Conservation (phyloP, 2,888 invertebrate species). For the Platycheirus albimanus region DNA sequence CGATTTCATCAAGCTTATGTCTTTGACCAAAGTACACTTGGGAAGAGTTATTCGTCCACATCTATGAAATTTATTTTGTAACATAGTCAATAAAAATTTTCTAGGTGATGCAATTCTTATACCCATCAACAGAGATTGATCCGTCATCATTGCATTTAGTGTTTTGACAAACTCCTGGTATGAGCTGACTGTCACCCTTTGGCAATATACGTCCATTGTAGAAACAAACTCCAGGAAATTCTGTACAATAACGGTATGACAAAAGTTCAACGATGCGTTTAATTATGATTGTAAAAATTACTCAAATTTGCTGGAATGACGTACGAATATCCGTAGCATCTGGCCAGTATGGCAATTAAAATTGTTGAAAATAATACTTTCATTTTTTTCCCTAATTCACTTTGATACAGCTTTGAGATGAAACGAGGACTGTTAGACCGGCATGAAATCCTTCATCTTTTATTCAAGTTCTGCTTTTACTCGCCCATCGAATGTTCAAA, state of each 20-base stretch:
- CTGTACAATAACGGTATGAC: too few species aligned
- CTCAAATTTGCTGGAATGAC: conserved; percentile 44
- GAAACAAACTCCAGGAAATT: conserved; percentile 75
- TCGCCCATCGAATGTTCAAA: too few species aligned
- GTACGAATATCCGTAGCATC: conserved; percentile 57
- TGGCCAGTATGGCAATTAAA: conserved; percentile 33
- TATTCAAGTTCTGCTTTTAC: too few species aligned
- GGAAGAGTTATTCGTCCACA: conserved; percentile 75
- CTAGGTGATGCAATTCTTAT: conserved; percentile 8
- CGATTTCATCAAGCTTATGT: conserved; percentile 66
- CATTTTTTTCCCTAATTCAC: conserved; percentile 19
- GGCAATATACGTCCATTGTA: conserved; percentile 75
- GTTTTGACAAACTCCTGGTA: conserved; percentile 75
- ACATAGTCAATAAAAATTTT: background rate
- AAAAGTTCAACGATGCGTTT: too few species aligned
- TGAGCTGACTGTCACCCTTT: conserved; percentile 75
- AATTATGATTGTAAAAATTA: too few species aligned
- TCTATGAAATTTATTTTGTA: conserved; percentile 36
- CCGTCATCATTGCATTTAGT: conserved; percentile 76
- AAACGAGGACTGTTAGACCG: background rate
- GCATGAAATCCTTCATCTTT: background rate
- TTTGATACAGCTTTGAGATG: too few species aligned
- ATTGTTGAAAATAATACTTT: conserved; percentile 22
- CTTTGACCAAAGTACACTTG: conserved; percentile 73
- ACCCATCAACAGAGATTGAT: conserved; percentile 76